Evolutionary conservation across 2,113 vertebrate species (phyloP).

Genomic region (Polypterus bichir): DNA sequence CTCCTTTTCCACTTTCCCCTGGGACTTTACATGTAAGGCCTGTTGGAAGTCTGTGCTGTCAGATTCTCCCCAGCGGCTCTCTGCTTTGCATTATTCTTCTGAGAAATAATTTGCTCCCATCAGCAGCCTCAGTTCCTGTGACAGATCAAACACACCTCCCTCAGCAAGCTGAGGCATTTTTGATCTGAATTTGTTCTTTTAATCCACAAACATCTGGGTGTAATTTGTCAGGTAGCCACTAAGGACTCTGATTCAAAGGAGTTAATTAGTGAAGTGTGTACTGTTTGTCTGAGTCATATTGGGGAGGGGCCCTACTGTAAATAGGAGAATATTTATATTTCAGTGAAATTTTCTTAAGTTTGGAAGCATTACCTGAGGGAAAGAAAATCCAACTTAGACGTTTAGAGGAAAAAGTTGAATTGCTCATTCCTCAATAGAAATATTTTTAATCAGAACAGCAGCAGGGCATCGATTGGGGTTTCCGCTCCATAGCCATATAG

Average conservation of each 20-base stretch:
- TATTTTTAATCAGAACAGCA: too few species aligned
- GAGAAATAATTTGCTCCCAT: conserved; percentile 17
- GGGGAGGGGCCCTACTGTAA: neutral
- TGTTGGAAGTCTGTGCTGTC: conserved; percentile 16
- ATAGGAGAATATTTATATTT: too few species aligned
- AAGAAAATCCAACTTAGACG: too few species aligned
- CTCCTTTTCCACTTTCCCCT: conserved; percentile 6
- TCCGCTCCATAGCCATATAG: too few species aligned
- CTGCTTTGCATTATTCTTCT: conserved; percentile 9
- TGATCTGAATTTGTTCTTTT: conserved; percentile 14
- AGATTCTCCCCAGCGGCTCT: conserved; percentile 5
- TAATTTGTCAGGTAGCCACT: conserved; percentile 12
- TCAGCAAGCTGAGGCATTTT: conserved; percentile 13
- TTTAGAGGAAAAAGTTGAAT: too few species aligned
- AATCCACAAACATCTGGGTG: conserved; percentile 17
- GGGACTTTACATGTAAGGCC: conserved; percentile 12
- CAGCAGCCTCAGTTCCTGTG: conserved; percentile 15
- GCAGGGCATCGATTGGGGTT: too few species aligned
- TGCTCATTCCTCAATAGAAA: too few species aligned
- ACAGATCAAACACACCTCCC: conserved; percentile 18
- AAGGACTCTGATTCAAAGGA: conserved; percentile 10
- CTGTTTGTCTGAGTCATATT: conserved; percentile 11
- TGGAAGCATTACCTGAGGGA: too few species aligned
- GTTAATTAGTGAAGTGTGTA: conserved; percentile 15
- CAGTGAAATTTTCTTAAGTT: too few species aligned